Conservation (phyloP, 2,888 invertebrate species). For the Drosophila basisetae region DNA sequence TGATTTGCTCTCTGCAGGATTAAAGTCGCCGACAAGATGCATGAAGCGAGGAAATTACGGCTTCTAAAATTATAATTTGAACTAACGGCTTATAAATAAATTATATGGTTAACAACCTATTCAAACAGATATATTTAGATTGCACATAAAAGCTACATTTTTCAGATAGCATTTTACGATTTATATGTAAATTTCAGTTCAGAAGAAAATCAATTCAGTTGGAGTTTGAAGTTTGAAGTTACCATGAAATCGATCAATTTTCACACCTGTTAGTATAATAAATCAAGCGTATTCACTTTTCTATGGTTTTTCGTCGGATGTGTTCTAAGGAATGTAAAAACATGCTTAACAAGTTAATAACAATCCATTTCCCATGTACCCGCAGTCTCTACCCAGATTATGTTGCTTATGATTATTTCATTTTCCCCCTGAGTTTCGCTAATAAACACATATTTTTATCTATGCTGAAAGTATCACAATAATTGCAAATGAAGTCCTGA, state of each 20-base stretch:
- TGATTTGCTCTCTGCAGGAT: conserved; percentile 21
- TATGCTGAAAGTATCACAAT: not conserved
- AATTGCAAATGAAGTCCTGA: not conserved
- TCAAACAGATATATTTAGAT: conserved; percentile 11
- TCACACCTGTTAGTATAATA: not conserved
- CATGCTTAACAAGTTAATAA: not conserved
- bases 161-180: not conserved
- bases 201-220: not conserved
- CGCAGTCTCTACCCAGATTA: not conserved
- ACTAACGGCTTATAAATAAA: conserved; percentile 53
- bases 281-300: not conserved
- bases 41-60: conserved; percentile 29
- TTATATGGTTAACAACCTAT: conserved; percentile 7
- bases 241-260: not conserved
- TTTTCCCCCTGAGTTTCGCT: not conserved
- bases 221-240: not conserved
- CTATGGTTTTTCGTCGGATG: not conserved
- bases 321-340: not conserved
- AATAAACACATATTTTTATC: not conserved
- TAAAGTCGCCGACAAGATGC: conserved; percentile 32
- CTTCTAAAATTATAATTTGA: conserved; percentile 47
- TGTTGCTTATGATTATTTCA: not conserved
- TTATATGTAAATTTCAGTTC: conserved; percentile 5
- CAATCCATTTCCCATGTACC: not conserved
- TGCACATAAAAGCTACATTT: not conserved